Evolutionary conservation across 2,888 invertebrate genomes (phyloP).

Genomic region (Caradrina clavipalpis): DNA sequence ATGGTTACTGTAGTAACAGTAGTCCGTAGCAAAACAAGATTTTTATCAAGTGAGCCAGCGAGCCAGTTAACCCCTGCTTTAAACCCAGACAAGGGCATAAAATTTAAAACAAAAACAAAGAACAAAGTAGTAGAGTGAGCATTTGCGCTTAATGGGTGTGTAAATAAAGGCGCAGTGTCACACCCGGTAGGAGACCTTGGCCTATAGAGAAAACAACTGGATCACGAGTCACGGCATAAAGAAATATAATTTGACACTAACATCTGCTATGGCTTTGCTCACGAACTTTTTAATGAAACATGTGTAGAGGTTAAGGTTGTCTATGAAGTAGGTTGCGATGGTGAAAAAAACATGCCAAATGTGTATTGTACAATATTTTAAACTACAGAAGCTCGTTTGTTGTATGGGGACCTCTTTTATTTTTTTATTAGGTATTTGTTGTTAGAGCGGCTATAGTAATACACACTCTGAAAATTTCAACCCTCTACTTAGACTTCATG

Average conservation of each 20-base stretch:
- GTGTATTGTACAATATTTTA: no score
- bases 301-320: constrained; percentile 46
- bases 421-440: no score
- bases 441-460: no score
- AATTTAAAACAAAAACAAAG: constrained; percentile 45
- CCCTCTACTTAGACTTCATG: no score
- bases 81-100: constrained; percentile 39
- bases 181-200: constrained; percentile 80
- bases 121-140: constrained; percentile 65
- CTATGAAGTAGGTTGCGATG: constrained; percentile 8
- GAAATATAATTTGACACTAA: constrained; percentile 50
- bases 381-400: no score
- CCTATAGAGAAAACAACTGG: constrained; percentile 72
- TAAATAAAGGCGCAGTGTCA: constrained; percentile 83
- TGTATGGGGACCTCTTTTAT: no score
- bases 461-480: no score
- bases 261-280: constrained; percentile 51
- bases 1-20: no score
- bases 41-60: no score
- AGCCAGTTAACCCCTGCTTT: background rate
- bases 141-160: constrained; percentile 82
- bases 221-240: constrained; percentile 55
- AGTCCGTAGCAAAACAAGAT: no score
- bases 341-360: background rate
- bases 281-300: constrained; percentile 12